A percentile compares a stretch with the other conserved stretches of the same genome.
These are phyloP conservation scores for Dryomyza anilis DNA, from an alignment of 2,888 invertebrate species.

Conservation along the genomic window DNA sequence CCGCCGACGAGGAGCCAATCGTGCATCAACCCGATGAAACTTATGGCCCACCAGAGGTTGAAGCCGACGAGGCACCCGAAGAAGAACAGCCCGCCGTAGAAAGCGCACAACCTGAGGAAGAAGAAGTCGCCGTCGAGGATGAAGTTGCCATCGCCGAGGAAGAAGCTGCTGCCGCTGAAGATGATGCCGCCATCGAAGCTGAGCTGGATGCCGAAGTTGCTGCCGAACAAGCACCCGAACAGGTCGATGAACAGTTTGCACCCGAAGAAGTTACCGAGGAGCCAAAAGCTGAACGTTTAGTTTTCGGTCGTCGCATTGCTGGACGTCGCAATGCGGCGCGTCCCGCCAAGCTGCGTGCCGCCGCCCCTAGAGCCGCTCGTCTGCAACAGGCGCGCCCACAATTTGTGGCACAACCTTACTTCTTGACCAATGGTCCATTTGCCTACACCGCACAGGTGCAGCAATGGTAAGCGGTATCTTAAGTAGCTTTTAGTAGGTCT, in stretches of 20 bases:
- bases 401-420: conserved; percentile 25
- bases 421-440: conserved; percentile 1
- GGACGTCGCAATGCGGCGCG: conserved; percentile 32
- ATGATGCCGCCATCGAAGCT: not conserved
- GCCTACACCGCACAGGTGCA: not conserved
- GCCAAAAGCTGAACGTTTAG: conserved; percentile 30
- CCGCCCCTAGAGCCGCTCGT: conserved; percentile 23
- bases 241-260: conserved; percentile 12
- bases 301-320: conserved; percentile 30
- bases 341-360: conserved; percentile 36
- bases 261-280: conserved; percentile 24
- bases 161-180: conserved; percentile 5
- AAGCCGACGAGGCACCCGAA: not conserved
- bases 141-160: not conserved
- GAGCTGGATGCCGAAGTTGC: conserved; percentile 15
- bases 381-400: conserved; percentile 20
- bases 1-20: conserved; percentile 25
- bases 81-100: conserved; percentile 34
- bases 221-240: conserved; percentile 24
- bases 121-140: not conserved
- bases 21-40: not conserved
- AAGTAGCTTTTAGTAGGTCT: too few species aligned
- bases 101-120: conserved; percentile 35
- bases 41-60: not conserved
- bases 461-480: not conserved